Evolutionary conservation across 2,797 vertebrate genomes (phyloP).

Genomic region (Premnoplex brunnescens): DNA sequence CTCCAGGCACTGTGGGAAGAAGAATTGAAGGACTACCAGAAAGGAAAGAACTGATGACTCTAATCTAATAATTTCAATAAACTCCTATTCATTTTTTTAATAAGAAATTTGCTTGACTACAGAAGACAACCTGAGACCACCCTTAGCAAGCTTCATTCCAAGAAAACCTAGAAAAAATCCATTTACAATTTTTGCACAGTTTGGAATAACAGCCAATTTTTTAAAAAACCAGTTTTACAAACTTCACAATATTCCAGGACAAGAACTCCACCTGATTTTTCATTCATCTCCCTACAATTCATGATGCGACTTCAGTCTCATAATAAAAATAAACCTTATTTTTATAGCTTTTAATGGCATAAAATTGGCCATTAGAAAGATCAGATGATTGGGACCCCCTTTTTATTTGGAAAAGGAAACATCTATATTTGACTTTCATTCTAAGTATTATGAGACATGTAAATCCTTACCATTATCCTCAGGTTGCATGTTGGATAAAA

Average conservation of each 20-base stretch:
- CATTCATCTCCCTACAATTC: background rate
- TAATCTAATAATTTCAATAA: conserved; percentile 29
- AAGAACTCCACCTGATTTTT: background rate
- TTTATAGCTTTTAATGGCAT: background rate
- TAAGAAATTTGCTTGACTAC: conserved; percentile 26
- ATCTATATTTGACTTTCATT: background rate
- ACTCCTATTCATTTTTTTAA: background rate
- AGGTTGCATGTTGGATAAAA: background rate
- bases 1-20: background rate
- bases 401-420: background rate
- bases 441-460: background rate
- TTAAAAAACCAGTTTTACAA: background rate
- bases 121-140: background rate
- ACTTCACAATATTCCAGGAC: background rate
- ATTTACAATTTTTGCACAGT: background rate
- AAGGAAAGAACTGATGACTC: background rate
- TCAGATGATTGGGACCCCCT: background rate
- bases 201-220: background rate
- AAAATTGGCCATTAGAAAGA: background rate
- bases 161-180: background rate
- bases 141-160: background rate
- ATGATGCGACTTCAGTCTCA: background rate
- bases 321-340: background rate
- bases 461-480: background rate
- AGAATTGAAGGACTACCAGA: background rate